Evolutionary conservation across 2,888 invertebrate genomes (phyloP), one percentile per base, ranked within the genome.

Genomic region (Yponomeuta plumbellus): DNA sequence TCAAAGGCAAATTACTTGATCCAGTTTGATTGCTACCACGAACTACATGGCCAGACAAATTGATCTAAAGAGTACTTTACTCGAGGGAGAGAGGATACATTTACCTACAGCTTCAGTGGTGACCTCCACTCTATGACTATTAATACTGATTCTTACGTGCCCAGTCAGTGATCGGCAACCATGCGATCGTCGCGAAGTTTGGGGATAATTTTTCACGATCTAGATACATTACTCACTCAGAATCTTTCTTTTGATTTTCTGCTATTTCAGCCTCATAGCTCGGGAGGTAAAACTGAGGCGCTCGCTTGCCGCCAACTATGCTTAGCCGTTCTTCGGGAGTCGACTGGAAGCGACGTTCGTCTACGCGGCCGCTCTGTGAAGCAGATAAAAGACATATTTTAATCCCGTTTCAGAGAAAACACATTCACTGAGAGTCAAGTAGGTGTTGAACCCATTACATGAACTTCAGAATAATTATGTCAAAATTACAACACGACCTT

Each of bases 261-360:
- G 97, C 97, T 72, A 99, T 98, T 81, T 97, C 97, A 0, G 98
- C 97, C 80, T 97, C 96, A 84, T 99, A 99, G 75, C 96, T 96
- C 8, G 96, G 96, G 93, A 98, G 95, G 84, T 98, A 98, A 91
- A 99, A 99, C 88, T 99, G 99, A 0, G 99, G 99, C 0, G 98
- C 97, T 52, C 99, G 93, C 80, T 98, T 98, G 68, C 99, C 99
- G n/a, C 98, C 99, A 23, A 98, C 97, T 79, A 99, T 98, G 71
- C 97, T 97, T 66, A 98, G 88, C 11, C 97, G 93, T 79, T 97
- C 97, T 83, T 98, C 98, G 17, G 96, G 96, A 11, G 98, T 98
- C 11, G 97, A 96, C 86, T 98, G 98, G 85, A 95, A 97, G 66
- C 96, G 92, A 66, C 96, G 93, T 81, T 97, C 97, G 76, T 97